Conservation (phyloP, 2,113 vertebrate genomes). For the Chionis minor region DNA sequence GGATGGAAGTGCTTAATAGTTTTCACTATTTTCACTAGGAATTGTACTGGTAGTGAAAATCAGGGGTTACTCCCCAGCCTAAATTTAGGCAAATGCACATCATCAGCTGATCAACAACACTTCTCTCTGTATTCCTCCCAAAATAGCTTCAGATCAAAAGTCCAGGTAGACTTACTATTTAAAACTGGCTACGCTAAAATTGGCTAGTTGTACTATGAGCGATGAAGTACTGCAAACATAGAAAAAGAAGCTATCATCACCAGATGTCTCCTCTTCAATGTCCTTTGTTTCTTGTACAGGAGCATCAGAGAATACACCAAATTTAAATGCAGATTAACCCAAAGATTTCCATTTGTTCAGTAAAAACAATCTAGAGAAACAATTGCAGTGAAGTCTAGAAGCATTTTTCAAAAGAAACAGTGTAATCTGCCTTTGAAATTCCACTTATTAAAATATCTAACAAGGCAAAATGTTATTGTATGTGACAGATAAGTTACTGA, state of each 20-base stretch:
- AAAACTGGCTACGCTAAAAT: not conserved
- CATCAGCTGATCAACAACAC: not conserved
- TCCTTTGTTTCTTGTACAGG: not conserved
- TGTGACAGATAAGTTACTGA: not conserved
- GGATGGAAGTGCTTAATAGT: not conserved
- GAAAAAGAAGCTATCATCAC: not conserved
- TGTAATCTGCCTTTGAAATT: not conserved
- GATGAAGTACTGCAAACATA: not conserved
- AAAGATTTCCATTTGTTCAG: not conserved
- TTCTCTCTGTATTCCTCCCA: not conserved
- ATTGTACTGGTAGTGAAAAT: not conserved
- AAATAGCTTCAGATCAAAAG: not conserved
- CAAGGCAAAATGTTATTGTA: not conserved
- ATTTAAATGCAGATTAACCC: not conserved
- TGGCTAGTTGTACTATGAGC: not conserved
- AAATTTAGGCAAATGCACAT: not conserved
- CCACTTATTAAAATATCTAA: not conserved
- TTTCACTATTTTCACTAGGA: not conserved
- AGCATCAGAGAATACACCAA: not conserved
- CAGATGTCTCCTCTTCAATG: not conserved
- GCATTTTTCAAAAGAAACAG: not conserved
- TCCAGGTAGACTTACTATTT: not conserved
- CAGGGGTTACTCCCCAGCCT: not conserved
- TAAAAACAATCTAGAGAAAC: not conserved
- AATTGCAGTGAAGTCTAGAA: not conserved